Conservation (phyloP, 2,888 invertebrate genomes). For the Chymomyza procnemis region DNA sequence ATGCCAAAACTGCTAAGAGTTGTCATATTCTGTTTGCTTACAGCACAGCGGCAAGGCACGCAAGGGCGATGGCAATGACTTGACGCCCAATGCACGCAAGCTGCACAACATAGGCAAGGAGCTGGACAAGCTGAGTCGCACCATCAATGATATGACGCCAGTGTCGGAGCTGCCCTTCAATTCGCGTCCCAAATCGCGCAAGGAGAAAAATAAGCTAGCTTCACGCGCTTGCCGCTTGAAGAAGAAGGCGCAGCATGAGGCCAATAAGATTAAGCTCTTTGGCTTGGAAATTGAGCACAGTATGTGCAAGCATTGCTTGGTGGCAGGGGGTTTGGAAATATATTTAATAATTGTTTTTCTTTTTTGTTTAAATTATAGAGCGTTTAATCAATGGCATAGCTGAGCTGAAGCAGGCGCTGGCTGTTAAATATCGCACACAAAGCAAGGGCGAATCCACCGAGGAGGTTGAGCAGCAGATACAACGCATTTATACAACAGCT, state of each 20-base stretch:
- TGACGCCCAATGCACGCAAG: conserved; percentile 96
- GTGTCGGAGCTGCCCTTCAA: conserved; percentile 95
- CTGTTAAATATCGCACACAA: conserved; percentile 80
- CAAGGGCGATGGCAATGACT: conserved; percentile 97
- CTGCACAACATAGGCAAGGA: conserved; percentile 94
- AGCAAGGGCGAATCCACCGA: conserved; percentile 77
- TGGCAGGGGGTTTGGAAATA: no score
- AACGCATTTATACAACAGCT: conserved; percentile 80
- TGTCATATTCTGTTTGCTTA: conserved; percentile 8
- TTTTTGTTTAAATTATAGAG: conserved; percentile 80
- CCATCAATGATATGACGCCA: conserved; percentile 97
- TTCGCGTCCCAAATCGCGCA: conserved; percentile 93
- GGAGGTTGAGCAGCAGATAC: conserved; percentile 86
- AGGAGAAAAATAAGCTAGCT: conserved; percentile 98
- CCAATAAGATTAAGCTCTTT: conserved; percentile 96
- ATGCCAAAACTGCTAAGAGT: conserved; percentile 11
- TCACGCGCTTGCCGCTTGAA: conserved; percentile 97
- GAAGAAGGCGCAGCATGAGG: conserved; percentile 99
- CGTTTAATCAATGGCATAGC: conserved; percentile 87
- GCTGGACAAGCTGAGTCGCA: conserved; percentile 91
- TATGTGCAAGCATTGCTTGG: no score
- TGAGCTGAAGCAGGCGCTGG: conserved; percentile 87
- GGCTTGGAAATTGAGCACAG: conserved; percentile 97
- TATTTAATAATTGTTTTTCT: conserved; percentile 27
- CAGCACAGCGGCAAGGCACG: conserved; percentile 90